Evolutionary conservation across 2,113 vertebrate genomes (phyloP), one percentile per base, ranked within the genome.

Genomic region (Notothenia coriiceps): DNA sequence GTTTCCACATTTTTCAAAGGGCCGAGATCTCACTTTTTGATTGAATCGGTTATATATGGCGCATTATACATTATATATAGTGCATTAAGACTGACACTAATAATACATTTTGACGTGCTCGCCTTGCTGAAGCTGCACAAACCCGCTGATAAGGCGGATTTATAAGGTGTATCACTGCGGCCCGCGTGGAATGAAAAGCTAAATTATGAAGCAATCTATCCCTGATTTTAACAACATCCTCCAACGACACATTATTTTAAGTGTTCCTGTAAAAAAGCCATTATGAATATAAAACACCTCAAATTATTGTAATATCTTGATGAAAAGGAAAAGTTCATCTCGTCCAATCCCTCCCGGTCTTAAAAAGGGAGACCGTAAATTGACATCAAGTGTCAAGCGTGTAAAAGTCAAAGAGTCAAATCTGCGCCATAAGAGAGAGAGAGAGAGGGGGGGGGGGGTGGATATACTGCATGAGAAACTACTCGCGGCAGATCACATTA

Each of bases 351-450:
- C 82, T 71, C 56, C 78, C 0, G 74, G 57, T 86, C 84, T 80
- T 89, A 79, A 86, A 89, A 46, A 33, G 12, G 35, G 35, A 67
- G 79, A 80, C 74, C n/a, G 81, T 88, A 88, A 86, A 91, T 86
- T 83, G 82, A 89, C 87, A 68, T 79, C 56, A 12, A 88, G 86
- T 86, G 85, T 89, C 86, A 73, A 66, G 71, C 68, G 54, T 77
- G 85, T 86, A 88, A 90, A 89, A 92, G 92, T 87, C 86, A 91
- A 91, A 88, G 87, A 89, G 90, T 90, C 88, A 90, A 86, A 88
- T 8, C 66, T 73, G 79, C 66, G 54, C 49, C 86, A 72, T 62
- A 76, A 79, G 66, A 54, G 64, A 1, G 69, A 66, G 79, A 77
- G 29, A 29, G 29, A 29, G 29, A 4, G 29, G 0, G 29, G 35